Evolutionary conservation across 2,888 invertebrate species (phyloP).

Genomic region (Xestia c-nigrum): DNA sequence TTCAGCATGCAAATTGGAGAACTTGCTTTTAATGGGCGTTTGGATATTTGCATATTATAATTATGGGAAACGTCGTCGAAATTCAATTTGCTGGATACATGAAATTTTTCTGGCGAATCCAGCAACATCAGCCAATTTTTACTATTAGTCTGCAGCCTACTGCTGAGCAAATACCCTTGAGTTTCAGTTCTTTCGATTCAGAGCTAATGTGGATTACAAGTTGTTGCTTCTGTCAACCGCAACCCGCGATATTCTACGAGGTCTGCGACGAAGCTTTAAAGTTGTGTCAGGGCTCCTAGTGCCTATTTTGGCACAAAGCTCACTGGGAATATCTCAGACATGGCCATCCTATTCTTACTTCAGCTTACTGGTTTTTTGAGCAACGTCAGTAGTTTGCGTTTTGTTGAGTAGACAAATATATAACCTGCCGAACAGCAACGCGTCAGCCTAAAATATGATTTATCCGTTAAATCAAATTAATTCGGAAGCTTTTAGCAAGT

Average conservation of each 20-base stretch:
- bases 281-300: background rate
- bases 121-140: background rate
- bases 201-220: background rate
- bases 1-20: constrained; percentile 57
- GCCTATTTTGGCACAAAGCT: background rate
- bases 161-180: background rate
- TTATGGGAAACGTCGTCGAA: constrained; percentile 28
- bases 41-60: constrained; percentile 42
- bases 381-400: background rate
- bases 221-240: background rate
- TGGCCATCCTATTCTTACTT: background rate
- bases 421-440: background rate
- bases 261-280: background rate
- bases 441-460: background rate
- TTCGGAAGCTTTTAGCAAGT: constrained; percentile 23
- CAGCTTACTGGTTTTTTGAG: background rate
- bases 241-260: background rate
- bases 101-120: background rate
- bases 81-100: constrained; percentile 22
- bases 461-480: constrained; percentile 29
- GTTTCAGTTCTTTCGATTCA: background rate
- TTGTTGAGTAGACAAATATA: background rate
- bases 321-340: background rate
- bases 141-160: background rate
- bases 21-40: constrained; percentile 48